These are phyloP conservation scores for Dichetophora obliterata DNA, from an alignment of 2,888 invertebrate genomes.

Conservation along the genomic window DNA sequence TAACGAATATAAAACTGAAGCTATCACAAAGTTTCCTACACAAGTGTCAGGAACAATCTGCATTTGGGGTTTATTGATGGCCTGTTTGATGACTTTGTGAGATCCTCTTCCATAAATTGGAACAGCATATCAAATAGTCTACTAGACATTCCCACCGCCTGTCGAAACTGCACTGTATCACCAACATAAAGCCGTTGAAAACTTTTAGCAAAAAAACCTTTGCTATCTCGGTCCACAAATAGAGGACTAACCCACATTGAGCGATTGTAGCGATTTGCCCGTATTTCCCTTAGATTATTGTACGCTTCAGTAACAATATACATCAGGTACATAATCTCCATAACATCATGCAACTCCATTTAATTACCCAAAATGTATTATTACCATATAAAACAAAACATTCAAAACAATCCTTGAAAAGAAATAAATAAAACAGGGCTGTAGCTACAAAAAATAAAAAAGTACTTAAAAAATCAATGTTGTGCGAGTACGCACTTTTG, in stretches of 20 bases:
- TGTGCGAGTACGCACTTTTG: no score
- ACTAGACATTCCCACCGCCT: background rate
- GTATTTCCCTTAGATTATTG: no score
- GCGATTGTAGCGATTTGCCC: background rate
- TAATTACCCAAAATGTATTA: no score
- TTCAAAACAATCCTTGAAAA: no score
- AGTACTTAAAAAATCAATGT: no score
- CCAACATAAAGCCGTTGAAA: background rate
- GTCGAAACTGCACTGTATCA: slow-evolving; percentile 26
- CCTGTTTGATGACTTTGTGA: slow-evolving; percentile 13
- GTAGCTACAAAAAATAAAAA: no score
- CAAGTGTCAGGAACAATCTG: slow-evolving; percentile 19
- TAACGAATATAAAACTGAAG: no score
- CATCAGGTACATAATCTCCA: no score
- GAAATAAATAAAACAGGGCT: no score
- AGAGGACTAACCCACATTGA: background rate
- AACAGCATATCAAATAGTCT: slow-evolving; percentile 4
- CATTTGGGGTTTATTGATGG: slow-evolving; percentile 24
- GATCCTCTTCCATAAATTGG: background rate
- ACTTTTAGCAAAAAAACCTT: background rate
- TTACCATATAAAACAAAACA: no score
- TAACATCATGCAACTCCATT: no score
- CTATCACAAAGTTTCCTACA: background rate
- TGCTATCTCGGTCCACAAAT: background rate
- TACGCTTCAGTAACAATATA: no score